Base-by-base conservation (phyloP, 2,797 vertebrate species). In the Pachyuromys duprasi region DNA sequence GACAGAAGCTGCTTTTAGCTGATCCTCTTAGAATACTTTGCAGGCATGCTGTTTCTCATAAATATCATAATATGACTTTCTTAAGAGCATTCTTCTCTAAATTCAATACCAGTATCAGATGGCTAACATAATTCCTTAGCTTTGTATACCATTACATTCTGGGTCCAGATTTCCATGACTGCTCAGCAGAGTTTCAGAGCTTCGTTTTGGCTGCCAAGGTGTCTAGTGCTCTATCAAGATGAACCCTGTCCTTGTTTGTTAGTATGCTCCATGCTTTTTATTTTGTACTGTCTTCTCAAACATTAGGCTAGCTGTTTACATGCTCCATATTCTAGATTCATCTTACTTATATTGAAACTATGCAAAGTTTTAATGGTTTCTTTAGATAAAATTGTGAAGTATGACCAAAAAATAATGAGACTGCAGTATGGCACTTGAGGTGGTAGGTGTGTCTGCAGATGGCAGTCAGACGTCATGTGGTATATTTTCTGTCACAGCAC, bases 141-240 rank as follows among this genome's bases (percentile, higher is more conserved):
- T 86, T 91, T 86, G 76, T 12, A 11, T 80, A 86, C 8, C 63
- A 2, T 75, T 86, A 89, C 0, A 55, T 6, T 93, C 31, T 70
- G 33, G 36, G 45, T 74, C 15, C 4, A 70, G 3, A 67, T 87
- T 93, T 94, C 18, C 2, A 28, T 80, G 53, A 57, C 87, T 88
- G 28, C 49, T 67, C 9, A 87, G 36, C 91, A 86, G 67, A 94
- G 39, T 76, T 90, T 76, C 80, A 72, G 42, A 92, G 72, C 15
- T 87, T 94, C 95, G 57, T 79, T 90, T 93, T 86, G 55, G 42
- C 36, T 22, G 89, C 82, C 74, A 87, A 94, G 78, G 65, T 31
- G 28, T 42, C 12, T 62, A 18, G 5, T 94, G 75, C 93, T 72
- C 11, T 81, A 0, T 90, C 49, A 95, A 90, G 31, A 75, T 69